Percentiles rank a stretch among this genome's conserved stretches.
phyloP scores from a whole-genome alignment of 2,888 invertebrate species.

The Hyposoter dolosus region DNA sequence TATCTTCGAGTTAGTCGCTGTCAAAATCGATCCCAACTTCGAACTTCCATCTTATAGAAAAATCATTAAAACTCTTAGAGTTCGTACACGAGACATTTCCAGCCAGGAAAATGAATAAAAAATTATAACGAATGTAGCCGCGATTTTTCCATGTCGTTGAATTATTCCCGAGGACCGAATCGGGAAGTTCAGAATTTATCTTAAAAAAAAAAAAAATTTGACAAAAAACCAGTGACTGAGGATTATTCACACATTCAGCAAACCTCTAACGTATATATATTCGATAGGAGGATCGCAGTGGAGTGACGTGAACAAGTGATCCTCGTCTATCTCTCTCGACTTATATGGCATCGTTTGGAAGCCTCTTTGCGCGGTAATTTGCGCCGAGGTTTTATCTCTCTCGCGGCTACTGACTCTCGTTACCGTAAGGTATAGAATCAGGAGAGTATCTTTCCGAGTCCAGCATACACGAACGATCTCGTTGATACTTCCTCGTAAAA shows the following conservation, averaged over 20 bases:
- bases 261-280: background rate
- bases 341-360: conserved; percentile 62
- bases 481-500: conserved; percentile 66
- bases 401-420: conserved; percentile 23
- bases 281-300: conserved; percentile 10
- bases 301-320: conserved; percentile 40
- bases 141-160: too few species aligned
- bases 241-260: background rate
- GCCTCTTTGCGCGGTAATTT: conserved; percentile 65
- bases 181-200: background rate
- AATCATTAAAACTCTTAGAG: background rate
- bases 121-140: background rate
- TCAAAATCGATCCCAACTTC: background rate
- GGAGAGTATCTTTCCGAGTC: conserved; percentile 35
- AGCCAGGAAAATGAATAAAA: background rate
- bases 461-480: conserved; percentile 57
- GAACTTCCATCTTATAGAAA: background rate
- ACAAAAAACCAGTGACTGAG: background rate
- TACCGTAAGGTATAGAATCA: conserved; percentile 10
- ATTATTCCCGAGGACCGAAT: too few species aligned
- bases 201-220: background rate
- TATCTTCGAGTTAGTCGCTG: conserved; percentile 12
- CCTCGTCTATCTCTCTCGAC: conserved; percentile 49
- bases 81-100: background rate
- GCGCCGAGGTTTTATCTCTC: conserved; percentile 55